These are phyloP conservation scores for Gallinago nigripennis DNA, from an alignment of 2,797 vertebrate genomes.

Conservation along the genomic window DNA sequence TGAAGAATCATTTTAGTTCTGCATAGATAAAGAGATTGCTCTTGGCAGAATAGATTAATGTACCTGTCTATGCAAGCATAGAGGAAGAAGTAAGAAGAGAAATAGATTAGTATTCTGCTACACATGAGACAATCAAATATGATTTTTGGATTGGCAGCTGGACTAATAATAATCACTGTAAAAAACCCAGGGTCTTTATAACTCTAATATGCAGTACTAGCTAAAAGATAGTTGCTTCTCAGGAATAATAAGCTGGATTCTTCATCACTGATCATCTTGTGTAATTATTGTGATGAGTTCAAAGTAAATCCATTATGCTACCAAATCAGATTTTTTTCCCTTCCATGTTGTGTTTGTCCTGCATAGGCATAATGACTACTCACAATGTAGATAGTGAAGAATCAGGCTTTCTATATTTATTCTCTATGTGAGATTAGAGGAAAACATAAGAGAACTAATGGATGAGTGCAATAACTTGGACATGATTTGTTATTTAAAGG, in stretches of 20 bases:
- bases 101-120: slow-evolving; percentile 29
- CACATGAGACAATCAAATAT: background rate
- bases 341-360: background rate
- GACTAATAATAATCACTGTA: slow-evolving; percentile 32
- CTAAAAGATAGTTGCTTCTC: slow-evolving; percentile 24
- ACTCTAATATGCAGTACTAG: background rate
- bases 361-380: background rate
- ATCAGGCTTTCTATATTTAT: background rate
- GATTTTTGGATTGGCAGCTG: slow-evolving; percentile 17
- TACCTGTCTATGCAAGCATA: slow-evolving; percentile 26
- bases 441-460: background rate
- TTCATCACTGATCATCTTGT: background rate
- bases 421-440: background rate
- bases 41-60: background rate
- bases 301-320: slow-evolving; percentile 21
- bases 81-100: slow-evolving; percentile 39
- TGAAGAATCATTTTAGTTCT: slow-evolving; percentile 27
- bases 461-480: background rate
- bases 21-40: slow-evolving; percentile 38
- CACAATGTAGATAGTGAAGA: background rate
- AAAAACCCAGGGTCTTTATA: slow-evolving; percentile 10
- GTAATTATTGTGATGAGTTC: slow-evolving; percentile 28
- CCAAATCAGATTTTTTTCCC: background rate
- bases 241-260: slow-evolving; percentile 19
- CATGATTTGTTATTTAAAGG: background rate